Evolutionary conservation across 2,888 invertebrate species (phyloP), one percentile per base, ranked within the genome.

Genomic region (Schizotus pectinicornis): DNA sequence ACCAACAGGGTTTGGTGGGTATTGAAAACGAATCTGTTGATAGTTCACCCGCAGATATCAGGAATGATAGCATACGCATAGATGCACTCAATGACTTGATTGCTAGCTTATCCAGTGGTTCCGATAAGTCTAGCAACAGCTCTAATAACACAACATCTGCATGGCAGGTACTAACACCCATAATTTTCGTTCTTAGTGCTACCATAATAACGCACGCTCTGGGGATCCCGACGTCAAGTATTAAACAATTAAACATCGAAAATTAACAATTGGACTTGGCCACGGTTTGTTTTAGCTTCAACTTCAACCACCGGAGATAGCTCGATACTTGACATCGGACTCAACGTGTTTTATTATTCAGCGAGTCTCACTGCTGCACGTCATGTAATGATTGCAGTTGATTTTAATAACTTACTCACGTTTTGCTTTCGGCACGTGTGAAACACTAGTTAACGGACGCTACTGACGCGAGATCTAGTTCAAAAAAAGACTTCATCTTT

Each of bases 101-200:
- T 69, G 79, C 80, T 77, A 80, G 79, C 74, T 75, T 80, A 67
- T 77, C 79, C 56, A 77, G 76, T 69, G 78, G 78, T 68, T 77
- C 77, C 66, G 77, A 79, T 71, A 77, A 77, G 67, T 76, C 76
- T 70, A 76, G 77, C 73, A 77, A 76, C 70, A 77, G 77, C 64
- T 73, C 78, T 73, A 71, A 70, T 67, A 73, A 77, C 71, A 75
- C 74, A 64, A 72, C 79, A 73, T 76, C 79, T 75, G 79, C 79
- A 79, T 79, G 79, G 71, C 83, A 84, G 82, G 85, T 84, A 80
- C 74, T 75, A 73, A 73, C 72, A 63, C 52, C 41, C 62, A 63
- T 61, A 43, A 56, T 53, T 36, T 48, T 63, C 47, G 58, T 55
- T 61, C 62, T 3, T 46, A 46, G 56, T 43, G 13, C 51, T 37